phyloP scores from a whole-genome alignment of 1,140 invertebrate species.

The Alviniconcha marisindica region DNA sequence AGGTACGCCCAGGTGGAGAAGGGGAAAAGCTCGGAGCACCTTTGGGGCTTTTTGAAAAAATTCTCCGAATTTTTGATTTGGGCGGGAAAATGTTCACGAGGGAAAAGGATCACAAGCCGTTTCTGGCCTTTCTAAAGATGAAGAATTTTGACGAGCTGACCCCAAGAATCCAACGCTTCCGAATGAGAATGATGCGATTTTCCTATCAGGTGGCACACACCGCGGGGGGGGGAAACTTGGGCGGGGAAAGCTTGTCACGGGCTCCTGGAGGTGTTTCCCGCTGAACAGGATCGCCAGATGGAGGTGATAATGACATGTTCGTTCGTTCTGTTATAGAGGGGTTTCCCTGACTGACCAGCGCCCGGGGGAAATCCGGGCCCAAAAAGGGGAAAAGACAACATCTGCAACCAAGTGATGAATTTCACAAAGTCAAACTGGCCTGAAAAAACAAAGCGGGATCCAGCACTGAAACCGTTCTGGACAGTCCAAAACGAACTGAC shows the following conservation, averaged over 20 bases:
- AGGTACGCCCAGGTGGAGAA: too few species aligned
- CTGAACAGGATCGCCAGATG: background rate
- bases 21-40: too few species aligned
- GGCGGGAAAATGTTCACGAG: background rate
- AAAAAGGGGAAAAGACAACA: too few species aligned
- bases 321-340: background rate
- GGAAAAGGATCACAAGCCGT: too few species aligned
- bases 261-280: background rate
- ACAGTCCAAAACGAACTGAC: background rate
- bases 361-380: background rate
- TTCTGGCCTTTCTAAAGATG: too few species aligned
- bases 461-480: background rate
- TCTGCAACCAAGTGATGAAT: background rate
- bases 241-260: background rate
- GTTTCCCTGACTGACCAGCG: background rate
- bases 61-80: background rate
- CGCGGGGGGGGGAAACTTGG: background rate
- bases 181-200: constrained; percentile 25
- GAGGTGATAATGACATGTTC: too few species aligned
- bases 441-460: background rate
- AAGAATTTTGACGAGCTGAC: constrained; percentile 22
- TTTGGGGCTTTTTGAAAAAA: too few species aligned
- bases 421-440: background rate
- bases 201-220: background rate
- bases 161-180: constrained; percentile 11